phyloP scores from a whole-genome alignment of 2,797 vertebrate species.

The Chelon labrosus region DNA sequence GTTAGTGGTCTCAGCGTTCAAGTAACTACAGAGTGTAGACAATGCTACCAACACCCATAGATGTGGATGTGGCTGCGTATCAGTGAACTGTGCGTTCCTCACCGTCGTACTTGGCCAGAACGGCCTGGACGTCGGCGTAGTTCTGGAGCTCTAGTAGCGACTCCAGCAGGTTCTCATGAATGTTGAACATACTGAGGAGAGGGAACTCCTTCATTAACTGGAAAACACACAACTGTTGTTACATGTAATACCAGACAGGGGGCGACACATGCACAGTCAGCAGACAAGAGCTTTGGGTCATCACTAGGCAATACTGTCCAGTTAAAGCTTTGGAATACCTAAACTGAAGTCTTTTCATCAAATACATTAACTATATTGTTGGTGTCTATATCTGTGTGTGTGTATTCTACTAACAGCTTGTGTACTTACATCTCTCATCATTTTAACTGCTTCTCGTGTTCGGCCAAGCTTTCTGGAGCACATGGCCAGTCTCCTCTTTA shows the following conservation, averaged over 20 bases:
- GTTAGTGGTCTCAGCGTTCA: too few relatives aligned
- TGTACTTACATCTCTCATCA: constrained; percentile 98
- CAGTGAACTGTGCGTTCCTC: constrained; percentile 62
- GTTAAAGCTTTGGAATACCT: not conserved
- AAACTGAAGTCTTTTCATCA: not conserved
- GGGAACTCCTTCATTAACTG: constrained; percentile 99
- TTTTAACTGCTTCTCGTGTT: constrained; percentile 98
- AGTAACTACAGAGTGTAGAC: too few relatives aligned
- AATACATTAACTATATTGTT: constrained; percentile 5
- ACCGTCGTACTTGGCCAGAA: constrained; percentile 99
- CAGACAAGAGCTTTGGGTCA: constrained; percentile 36
- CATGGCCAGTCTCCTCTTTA: constrained; percentile 98
- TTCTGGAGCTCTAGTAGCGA: constrained; percentile 97
- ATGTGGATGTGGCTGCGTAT: not conserved
- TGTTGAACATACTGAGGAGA: constrained; percentile 99
- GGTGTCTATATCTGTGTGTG: constrained; percentile 27
- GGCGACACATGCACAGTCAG: constrained; percentile 71
- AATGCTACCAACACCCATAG: too few relatives aligned
- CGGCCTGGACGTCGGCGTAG: constrained; percentile 97
- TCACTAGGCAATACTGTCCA: not conserved
- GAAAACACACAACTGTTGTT: constrained; percentile 87
- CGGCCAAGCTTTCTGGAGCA: constrained; percentile 97
- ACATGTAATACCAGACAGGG: constrained; percentile 81
- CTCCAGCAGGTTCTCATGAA: constrained; percentile 98
- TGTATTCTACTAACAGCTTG: not conserved